Evolutionary conservation across 2,888 invertebrate species (phyloP), one percentile per base, ranked within the genome.

Genomic region (Agrochola lychnidis): DNA sequence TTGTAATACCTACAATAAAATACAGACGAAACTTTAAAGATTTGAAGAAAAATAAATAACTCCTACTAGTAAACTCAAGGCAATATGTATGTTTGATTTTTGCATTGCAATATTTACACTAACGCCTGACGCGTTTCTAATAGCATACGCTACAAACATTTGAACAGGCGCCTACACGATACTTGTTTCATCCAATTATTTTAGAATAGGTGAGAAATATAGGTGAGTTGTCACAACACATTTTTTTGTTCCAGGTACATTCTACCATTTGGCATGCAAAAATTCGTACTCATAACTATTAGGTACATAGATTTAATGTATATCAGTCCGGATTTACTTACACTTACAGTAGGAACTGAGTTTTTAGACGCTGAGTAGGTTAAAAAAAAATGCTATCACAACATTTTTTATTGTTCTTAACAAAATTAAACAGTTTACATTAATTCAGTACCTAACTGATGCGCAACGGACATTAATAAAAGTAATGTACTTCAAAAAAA

Each of bases 31-130:
- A 53, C 12, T 16, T 16, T 40, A 19, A 22, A 59, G 19, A 30
- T 53, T 53, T 22, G 9, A 48, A 14, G 16, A n/a, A n/a, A 36
- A 25, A 10, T 19, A 25, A 40, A 30, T 30, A 66, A 36, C 75
- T 69, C 85, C 85, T 85, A 10, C 7, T 1, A 68, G 19, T 12
- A 66, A 81, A 22, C 16, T 19, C 1, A 57, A 9, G 59, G 85
- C 63, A 64, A 80, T 36, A 10, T 7, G 5, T 12, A 19, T 4
- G 9, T 45, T 5, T 30, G 51, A 40, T 36, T 19, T 19, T 22
- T 40, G 30, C 4, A 0, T 51, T 30, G 4, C 25, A 7, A 25
- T 16, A 59, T 57, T 40, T 7, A 70, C 1, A 42, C 0, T 0
- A 51, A 19, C 36, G 59, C 85, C 81, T 81, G 30, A 19, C 14